phyloP scores from a whole-genome alignment of 2,888 invertebrate species.

The Drosophila rellima region DNA sequence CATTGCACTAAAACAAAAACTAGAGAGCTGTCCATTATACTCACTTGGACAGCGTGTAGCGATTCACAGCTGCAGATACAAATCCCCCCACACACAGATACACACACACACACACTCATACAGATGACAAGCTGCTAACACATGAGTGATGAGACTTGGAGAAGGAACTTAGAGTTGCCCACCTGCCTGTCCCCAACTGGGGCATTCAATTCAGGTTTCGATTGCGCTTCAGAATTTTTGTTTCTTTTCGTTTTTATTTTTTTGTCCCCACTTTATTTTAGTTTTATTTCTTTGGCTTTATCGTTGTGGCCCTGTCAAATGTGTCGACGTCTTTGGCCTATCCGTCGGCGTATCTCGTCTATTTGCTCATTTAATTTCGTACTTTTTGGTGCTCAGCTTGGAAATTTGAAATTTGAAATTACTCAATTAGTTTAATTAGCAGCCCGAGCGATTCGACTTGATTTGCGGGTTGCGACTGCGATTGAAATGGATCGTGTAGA shows the following conservation, averaged over 20 bases:
- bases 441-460: constrained; percentile 60
- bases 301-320: constrained; percentile 29
- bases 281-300: constrained; percentile 43
- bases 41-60: constrained; percentile 31
- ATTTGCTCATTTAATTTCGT: constrained; percentile 76
- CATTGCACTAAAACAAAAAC: constrained; percentile 33
- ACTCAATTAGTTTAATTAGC: constrained; percentile 85
- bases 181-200: constrained; percentile 28
- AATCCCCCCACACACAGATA: constrained; percentile 18
- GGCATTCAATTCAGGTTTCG: constrained; percentile 52
- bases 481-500: constrained; percentile 62
- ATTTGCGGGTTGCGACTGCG: constrained; percentile 50
- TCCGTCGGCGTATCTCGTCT: constrained; percentile 43
- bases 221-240: constrained; percentile 58
- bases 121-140: constrained; percentile 24
- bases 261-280: constrained; percentile 8
- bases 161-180: constrained; percentile 8
- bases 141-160: constrained; percentile 37
- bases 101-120: constrained; percentile 4
- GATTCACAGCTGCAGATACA: constrained; percentile 49
- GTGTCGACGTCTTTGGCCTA: constrained; percentile 25
- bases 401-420: constrained; percentile 80
- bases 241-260: constrained; percentile 12
- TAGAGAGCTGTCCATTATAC: constrained; percentile 34
- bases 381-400: constrained; percentile 57